Evolutionary conservation across 2,888 invertebrate genomes (phyloP).

Genomic region (Coenonympha arcania): DNA sequence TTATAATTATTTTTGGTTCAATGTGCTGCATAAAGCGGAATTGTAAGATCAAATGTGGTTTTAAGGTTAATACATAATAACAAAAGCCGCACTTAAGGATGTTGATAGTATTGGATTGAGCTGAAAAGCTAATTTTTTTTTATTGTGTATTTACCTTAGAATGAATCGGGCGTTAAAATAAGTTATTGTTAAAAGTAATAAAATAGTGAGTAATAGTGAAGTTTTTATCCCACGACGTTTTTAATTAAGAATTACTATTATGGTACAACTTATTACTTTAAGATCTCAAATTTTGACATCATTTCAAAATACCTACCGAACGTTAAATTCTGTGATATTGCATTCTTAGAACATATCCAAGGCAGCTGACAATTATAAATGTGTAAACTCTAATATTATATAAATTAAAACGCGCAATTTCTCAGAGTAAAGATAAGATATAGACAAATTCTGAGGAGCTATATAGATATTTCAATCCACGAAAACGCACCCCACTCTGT

Average conservation of each 20-base stretch:
- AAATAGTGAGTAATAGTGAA: not conserved
- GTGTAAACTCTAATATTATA: no score
- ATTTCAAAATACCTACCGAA: slow-evolving; percentile 7
- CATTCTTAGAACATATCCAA: slow-evolving; percentile 17
- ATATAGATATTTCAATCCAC: no score
- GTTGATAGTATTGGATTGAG: no score
- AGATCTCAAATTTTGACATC: slow-evolving; percentile 1
- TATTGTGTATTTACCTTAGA: slow-evolving; percentile 3
- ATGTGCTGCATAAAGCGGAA: not conserved
- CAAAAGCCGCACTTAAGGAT: no score
- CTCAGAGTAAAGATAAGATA: not conserved
- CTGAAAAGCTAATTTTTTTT: not conserved
- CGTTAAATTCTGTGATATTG: slow-evolving; percentile 22
- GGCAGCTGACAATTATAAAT: slow-evolving; percentile 13
- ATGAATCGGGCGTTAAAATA: not conserved
- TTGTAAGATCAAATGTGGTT: not conserved
- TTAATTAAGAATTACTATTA: not conserved
- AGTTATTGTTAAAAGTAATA: slow-evolving; percentile 6
- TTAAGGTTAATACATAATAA: slow-evolving; percentile 7
- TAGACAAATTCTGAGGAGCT: not conserved
- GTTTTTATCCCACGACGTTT: slow-evolving; percentile 7
- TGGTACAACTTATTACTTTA: not conserved
- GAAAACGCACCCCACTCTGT: no score
- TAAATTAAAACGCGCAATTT: not conserved
- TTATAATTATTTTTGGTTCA: not conserved